Percentiles rank a stretch among this genome's conserved stretches.
phyloP scores from a whole-genome alignment of 2,888 invertebrate genomes.

The Torymus texanus region DNA sequence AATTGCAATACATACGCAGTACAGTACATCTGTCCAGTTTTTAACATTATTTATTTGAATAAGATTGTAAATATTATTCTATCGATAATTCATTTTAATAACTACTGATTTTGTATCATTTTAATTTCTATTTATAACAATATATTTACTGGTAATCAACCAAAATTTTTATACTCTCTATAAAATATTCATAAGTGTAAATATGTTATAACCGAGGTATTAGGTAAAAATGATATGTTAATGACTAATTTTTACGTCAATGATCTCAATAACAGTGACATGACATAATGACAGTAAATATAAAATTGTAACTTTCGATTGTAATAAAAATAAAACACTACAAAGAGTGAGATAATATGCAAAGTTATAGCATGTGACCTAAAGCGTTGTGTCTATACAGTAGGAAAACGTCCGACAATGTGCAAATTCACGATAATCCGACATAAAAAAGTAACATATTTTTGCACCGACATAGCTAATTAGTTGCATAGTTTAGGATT shows the following conservation, averaged over 20 bases:
- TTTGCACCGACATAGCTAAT: constrained; percentile 68
- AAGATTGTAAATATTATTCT: constrained; percentile 11
- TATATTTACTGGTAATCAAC: neutral
- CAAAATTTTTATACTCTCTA: neutral
- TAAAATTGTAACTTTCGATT: constrained; percentile 35
- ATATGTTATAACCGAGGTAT: constrained; percentile 17
- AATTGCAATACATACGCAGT: neutral
- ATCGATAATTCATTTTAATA: neutral
- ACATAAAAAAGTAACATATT: constrained; percentile 68
- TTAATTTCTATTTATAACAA: neutral
- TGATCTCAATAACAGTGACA: constrained; percentile 39
- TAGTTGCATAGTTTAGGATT: constrained; percentile 40
- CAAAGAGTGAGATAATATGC: constrained; percentile 44
- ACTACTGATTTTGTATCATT: neutral
- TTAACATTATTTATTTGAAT: neutral
- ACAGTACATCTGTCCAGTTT: neutral
- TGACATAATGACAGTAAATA: constrained; percentile 21
- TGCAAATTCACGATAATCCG: constrained; percentile 69
- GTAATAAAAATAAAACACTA: constrained; percentile 26
- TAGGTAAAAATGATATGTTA: neutral
- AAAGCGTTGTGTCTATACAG: constrained; percentile 49
- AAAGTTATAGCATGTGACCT: constrained; percentile 41
- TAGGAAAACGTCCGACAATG: constrained; percentile 60
- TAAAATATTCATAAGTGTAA: constrained; percentile 20
- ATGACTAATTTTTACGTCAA: constrained; percentile 26